Conservation (phyloP, 2,888 invertebrate genomes). For the Chalcis sispes region DNA sequence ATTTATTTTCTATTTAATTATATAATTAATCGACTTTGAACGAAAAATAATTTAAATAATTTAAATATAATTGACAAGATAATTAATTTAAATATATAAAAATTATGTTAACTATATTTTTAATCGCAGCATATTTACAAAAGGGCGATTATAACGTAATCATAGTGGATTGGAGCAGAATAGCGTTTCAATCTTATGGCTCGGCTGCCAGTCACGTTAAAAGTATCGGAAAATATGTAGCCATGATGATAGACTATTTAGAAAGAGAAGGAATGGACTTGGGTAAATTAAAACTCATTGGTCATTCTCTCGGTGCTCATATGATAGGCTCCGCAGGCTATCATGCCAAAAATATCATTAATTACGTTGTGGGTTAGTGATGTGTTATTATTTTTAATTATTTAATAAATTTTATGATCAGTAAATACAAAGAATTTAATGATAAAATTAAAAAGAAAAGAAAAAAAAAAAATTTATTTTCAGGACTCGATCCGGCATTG, state of each 20-base stretch:
- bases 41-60: conserved; percentile 1
- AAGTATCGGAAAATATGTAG: conserved; percentile 58
- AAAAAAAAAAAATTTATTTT: background rate
- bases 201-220: conserved; percentile 58
- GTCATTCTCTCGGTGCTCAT: conserved; percentile 67
- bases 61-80: background rate
- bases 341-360: conserved; percentile 50
- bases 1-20: too few species aligned
- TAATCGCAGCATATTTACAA: conserved; percentile 56
- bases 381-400: background rate
- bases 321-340: conserved; percentile 63
- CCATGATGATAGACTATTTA: conserved; percentile 64
- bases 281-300: conserved; percentile 59
- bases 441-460: too few species aligned
- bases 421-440: background rate
- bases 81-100: background rate
- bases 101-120: background rate
- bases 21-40: background rate
- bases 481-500: conserved; percentile 70
- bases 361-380: conserved; percentile 40
- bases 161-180: conserved; percentile 65
- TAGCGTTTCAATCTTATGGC: conserved; percentile 57
- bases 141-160: conserved; percentile 64
- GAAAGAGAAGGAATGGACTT: conserved; percentile 56
- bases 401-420: background rate